Conservation (phyloP, 2,888 invertebrate genomes). For the Clostera curtula region DNA sequence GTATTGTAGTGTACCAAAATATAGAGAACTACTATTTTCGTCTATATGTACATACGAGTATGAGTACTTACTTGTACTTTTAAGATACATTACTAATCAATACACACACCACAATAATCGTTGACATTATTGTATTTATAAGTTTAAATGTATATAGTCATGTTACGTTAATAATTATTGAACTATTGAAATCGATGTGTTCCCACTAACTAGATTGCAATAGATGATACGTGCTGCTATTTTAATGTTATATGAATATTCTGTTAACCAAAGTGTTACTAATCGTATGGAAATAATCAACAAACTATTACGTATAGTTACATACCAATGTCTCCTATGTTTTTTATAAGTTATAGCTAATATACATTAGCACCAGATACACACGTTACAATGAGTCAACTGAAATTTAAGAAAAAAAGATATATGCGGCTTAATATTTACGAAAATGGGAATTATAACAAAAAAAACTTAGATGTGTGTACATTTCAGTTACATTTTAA, state of each 20-base stretch:
- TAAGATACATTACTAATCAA: conserved; percentile 15
- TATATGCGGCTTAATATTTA: too few relatives aligned
- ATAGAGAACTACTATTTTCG: conserved; percentile 6
- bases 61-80: conserved; percentile 25
- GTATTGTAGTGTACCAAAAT: too few relatives aligned
- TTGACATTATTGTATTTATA: conserved; percentile 10
- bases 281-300: conserved; percentile 23
- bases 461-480: too few relatives aligned
- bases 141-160: conserved; percentile 10
- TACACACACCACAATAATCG: conserved; percentile 13
- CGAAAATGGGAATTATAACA: too few relatives aligned
- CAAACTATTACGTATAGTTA: conserved; percentile 14
- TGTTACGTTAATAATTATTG: conserved; percentile 16
- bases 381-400: too few relatives aligned
- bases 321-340: conserved; percentile 14
- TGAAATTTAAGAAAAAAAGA: too few relatives aligned
- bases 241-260: conserved; percentile 29
- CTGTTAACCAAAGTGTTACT: conserved; percentile 31
- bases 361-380: too few relatives aligned
- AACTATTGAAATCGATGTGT: conserved; percentile 46
- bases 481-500: too few relatives aligned
- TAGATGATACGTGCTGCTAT: conserved; percentile 51
- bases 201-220: conserved; percentile 58
- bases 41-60: conserved; percentile 14
- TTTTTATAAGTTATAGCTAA: too few relatives aligned